Base-by-base conservation (phyloP, 2,797 vertebrate genomes). In the Protonibea diacanthus region DNA sequence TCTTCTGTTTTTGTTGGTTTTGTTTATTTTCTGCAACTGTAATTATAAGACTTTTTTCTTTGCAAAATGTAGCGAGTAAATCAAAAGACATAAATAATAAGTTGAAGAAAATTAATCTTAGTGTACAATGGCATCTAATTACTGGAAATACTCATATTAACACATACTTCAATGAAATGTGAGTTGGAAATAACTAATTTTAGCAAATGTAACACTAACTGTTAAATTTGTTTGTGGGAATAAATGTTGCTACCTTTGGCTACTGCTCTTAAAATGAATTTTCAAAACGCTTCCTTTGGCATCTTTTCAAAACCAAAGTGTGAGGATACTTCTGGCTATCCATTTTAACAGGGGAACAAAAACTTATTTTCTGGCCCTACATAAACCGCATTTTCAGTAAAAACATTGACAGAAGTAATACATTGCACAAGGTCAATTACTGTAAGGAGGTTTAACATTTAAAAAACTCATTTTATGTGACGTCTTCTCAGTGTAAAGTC, bases 251-350 rank as follows among this genome's bases (percentile, higher is more conserved):
- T 44, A 5, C 8, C 23, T n/a, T 62, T 42, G 51, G 65, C 13
- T 42, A 48, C 42, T 47, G 21, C 18, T 49, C 42, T 48, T 69
- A 18, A 40, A 48, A 57, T 44, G 9, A 6, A 47, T 57, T 38
- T 4, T 64, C 11, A 23, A 42, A 42, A 60, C 40, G 53, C 42
- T 56, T 49, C 21, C 29, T 56, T 29, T 68, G 71, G 64, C 71
- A 51, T 6, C 33, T 20, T 59, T 71, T 63, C 52, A 64, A 49
- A 77, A 40, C 25, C 40, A 63, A 29, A 29, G 20, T 53, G 48
- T 47, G 18, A 60, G 18, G n/a, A 62, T 51, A 53, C 18, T 44
- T 71, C 21, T 42, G 17, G 8, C 1, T 15, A 8, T 33, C n/a
- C 5, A 21, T 4, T 12, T 53, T 5, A 55, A 53, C 18, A 33